Conservation (phyloP, 2,113 vertebrate species). For the Panurus biarmicus region DNA sequence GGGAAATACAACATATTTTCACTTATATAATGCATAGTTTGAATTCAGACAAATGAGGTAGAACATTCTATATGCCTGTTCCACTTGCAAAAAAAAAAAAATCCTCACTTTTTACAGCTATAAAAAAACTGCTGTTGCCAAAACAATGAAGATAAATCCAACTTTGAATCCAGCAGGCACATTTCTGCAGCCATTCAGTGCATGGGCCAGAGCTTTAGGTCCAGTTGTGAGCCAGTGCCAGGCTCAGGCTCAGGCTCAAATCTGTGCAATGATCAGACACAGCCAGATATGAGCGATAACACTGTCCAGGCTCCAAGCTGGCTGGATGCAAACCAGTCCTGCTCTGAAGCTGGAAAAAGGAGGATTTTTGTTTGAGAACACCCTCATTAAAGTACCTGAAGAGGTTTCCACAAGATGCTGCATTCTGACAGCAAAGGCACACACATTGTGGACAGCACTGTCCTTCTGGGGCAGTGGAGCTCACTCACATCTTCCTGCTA, state of each 20-base stretch:
- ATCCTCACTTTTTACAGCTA: not conserved
- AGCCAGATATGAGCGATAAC: not conserved
- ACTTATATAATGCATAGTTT: not conserved
- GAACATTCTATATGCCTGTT: not conserved
- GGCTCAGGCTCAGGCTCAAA: not conserved
- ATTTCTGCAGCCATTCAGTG: not conserved
- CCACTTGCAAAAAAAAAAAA: not conserved
- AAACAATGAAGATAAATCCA: not conserved
- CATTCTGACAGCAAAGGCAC: not conserved
- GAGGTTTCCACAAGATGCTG: fast-evolving
- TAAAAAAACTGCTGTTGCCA: not conserved
- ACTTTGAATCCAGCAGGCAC: not conserved
- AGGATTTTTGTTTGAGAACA: not conserved
- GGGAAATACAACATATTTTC: not conserved
- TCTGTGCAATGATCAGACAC: not conserved
- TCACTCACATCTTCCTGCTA: not conserved
- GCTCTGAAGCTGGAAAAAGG: not conserved
- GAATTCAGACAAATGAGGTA: not conserved
- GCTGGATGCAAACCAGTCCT: not conserved
- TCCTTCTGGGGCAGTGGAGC: not conserved
- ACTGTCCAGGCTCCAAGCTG: not conserved
- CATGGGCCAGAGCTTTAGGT: not conserved
- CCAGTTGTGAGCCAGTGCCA: not conserved
- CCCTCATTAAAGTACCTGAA: not conserved
- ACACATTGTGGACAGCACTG: not conserved